These are phyloP conservation scores for Shinisaurus crocodilurus DNA, from an alignment of 2,113 vertebrate genomes.

Conservation along the genomic window DNA sequence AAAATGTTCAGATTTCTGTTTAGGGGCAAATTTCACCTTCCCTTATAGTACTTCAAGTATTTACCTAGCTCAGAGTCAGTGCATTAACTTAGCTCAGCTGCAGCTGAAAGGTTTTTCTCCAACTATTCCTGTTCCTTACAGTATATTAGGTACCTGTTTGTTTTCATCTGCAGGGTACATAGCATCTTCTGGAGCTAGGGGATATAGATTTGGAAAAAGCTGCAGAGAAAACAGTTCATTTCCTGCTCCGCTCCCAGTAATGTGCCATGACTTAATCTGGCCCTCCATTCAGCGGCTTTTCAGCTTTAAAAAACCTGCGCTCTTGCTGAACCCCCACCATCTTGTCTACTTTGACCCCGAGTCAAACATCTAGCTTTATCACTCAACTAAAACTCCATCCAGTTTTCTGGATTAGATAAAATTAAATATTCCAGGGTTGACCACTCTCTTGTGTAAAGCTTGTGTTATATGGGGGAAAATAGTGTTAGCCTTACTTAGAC, in stretches of 20 bases:
- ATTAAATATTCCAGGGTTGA: not conserved
- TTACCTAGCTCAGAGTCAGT: not conserved
- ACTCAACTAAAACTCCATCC: not conserved
- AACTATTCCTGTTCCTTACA: not conserved
- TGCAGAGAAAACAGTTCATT: not conserved
- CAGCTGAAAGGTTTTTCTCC: not conserved
- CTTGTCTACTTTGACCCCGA: not conserved
- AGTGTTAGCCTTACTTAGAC: conserved; percentile 45
- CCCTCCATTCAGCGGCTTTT: not conserved
- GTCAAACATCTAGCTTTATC: not conserved
- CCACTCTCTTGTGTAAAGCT: accelerated
- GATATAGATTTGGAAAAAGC: not conserved
- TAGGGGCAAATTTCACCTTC: not conserved
- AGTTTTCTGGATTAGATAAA: conserved; percentile 9
- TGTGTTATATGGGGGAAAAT: not conserved
- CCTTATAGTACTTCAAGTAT: not conserved
- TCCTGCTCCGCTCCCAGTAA: not conserved
- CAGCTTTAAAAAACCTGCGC: not conserved
- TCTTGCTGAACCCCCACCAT: too few species aligned
- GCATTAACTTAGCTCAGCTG: not conserved
- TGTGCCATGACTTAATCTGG: not conserved
- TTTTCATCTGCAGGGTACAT: not conserved
- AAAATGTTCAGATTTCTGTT: not conserved
- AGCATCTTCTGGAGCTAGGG: not conserved
- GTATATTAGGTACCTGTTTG: not conserved